Base-by-base conservation (phyloP, 2,113 vertebrate species). In the Ophthalmolycus amberensis region DNA sequence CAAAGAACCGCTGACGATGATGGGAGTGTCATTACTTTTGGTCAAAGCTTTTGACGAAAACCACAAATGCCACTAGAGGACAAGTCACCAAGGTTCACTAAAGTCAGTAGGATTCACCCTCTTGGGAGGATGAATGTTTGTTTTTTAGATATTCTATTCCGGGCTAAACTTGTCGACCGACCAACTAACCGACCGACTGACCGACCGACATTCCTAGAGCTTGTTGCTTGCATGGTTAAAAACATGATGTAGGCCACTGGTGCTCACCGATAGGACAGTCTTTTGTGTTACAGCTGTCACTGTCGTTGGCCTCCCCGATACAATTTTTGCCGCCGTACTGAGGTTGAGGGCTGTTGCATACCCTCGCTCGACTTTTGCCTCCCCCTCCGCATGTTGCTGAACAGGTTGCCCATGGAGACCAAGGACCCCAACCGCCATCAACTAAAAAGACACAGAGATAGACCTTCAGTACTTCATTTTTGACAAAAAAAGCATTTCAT, bases 341-440 rank as follows among this genome's bases (percentile, higher is more conserved):
- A 18, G 98, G 97, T 60, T 92, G 92, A 1, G 98, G 98, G 71
- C 96, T 99, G 89, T 99, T 98, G 84, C 98, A 99, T 72, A 95
- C 94, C 0, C 96, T 96, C 0, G 94, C 94, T 6, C 98, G 93
- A 74, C 96, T 96, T 34, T 95, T 96, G 75, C 97, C 86, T 27
- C 98, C 98, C 37, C 98, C 97, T 0, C 95, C 97, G 40, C 98
- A 99, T 62, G 97, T 97, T 48, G 95, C 95, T 0, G 97, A 96
- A 88, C 98, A 99, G 71, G 95, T 91, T 1, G 98, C 98, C 98
- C 98, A 99, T 0, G 97, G 98, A 42, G 98, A 99, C 98, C 98
- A 99, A 2, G 97, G 97, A 65, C 98, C 97, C 98, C 98, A 99
- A 77, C 95, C 95, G 22, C 98, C 98, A 2, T 99, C 96, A 14